phyloP scores from a whole-genome alignment of 2,797 vertebrate genomes.

The Alauda arvensis region DNA sequence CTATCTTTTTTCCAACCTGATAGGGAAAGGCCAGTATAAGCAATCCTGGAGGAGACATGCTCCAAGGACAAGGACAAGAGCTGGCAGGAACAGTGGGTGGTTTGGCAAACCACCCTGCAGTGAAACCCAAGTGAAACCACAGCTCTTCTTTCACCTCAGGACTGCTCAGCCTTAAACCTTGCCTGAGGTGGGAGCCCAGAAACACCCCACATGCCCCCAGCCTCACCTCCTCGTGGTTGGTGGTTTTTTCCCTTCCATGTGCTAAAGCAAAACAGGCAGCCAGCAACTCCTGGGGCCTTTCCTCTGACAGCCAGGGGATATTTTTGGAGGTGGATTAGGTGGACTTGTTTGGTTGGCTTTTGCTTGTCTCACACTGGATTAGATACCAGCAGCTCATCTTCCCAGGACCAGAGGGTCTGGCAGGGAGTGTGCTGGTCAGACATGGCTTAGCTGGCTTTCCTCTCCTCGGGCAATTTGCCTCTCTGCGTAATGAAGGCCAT shows the following conservation, averaged over 20 bases:
- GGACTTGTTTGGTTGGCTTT: neutral
- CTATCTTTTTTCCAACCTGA: neutral
- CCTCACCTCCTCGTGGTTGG: rapidly evolving
- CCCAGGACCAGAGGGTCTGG: neutral
- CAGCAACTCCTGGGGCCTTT: neutral
- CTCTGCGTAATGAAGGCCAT: neutral
- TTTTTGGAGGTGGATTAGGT: neutral
- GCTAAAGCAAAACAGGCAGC: neutral
- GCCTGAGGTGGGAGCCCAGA: neutral
- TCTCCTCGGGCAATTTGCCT: neutral
- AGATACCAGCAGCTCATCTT: neutral
- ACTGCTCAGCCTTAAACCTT: neutral
- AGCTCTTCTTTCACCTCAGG: neutral
- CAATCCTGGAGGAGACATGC: neutral
- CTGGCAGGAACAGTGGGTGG: neutral
- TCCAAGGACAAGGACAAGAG: neutral
- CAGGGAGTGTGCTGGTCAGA: neutral
- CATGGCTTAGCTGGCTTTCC: neutral
- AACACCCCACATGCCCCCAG: neutral
- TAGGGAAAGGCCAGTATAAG: neutral
- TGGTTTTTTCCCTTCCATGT: neutral
- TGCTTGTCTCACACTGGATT: neutral
- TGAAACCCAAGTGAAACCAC: neutral
- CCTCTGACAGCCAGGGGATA: neutral
- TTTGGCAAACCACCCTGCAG: neutral